These are phyloP conservation scores for Notoglanidium macrostoma DNA, from an alignment of 2,797 vertebrate species.

Conservation along the genomic window DNA sequence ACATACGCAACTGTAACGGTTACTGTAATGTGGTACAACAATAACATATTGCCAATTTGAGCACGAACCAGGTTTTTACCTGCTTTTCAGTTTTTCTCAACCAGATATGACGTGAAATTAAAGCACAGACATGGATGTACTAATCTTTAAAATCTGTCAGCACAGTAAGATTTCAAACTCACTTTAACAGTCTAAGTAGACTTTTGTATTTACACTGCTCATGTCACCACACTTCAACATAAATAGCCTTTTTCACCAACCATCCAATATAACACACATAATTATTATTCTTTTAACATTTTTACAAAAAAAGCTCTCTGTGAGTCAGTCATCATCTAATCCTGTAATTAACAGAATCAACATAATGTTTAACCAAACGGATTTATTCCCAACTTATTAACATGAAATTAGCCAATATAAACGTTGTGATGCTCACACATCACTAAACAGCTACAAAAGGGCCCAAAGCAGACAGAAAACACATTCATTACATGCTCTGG, in stretches of 20 bases:
- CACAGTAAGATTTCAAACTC: background rate
- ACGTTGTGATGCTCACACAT: background rate
- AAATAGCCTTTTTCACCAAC: background rate
- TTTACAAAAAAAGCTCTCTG: background rate
- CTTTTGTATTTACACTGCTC: background rate
- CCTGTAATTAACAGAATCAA: background rate
- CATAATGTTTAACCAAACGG: background rate
- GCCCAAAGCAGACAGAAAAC: background rate
- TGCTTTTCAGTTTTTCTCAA: background rate
- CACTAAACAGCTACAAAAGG: background rate
- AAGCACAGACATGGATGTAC: background rate
- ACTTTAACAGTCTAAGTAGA: background rate
- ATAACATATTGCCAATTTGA: background rate
- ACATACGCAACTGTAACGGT: background rate
- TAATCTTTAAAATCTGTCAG: background rate
- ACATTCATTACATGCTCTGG: background rate
- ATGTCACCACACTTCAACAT: background rate
- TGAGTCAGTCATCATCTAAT: background rate
- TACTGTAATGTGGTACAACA: background rate
- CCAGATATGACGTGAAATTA: background rate
- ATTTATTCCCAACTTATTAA: background rate
- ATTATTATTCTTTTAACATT: background rate
- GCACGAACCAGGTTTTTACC: background rate
- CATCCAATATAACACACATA: background rate
- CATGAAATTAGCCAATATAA: background rate